Percentiles rank a stretch among this genome's conserved stretches.
phyloP scores from a whole-genome alignment of 2,888 invertebrate genomes.

The Carabus problematicus region DNA sequence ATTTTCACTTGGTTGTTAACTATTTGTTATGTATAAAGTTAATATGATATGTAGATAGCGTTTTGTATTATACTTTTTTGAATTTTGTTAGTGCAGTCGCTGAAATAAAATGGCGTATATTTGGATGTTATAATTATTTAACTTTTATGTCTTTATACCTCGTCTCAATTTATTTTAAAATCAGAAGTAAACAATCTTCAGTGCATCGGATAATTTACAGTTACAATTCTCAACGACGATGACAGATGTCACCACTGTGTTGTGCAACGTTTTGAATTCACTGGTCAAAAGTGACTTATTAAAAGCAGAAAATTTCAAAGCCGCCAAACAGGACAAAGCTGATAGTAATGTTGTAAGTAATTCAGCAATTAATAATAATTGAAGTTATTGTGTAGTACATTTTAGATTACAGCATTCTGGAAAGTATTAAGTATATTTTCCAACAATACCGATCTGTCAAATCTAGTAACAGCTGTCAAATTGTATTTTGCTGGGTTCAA shows the following conservation, averaged over 20 bases:
- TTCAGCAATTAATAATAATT: slow-evolving; percentile 12
- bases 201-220: too few relatives aligned
- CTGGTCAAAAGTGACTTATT: slow-evolving; percentile 49
- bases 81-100: slow-evolving; percentile 58
- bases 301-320: slow-evolving; percentile 55
- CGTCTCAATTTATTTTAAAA: not conserved
- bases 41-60: slow-evolving; percentile 56
- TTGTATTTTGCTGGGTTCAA: slow-evolving; percentile 53
- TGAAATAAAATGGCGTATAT: slow-evolving; percentile 63
- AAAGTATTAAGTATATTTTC: slow-evolving; percentile 49
- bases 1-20: slow-evolving; percentile 46
- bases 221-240: too few relatives aligned
- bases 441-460: slow-evolving; percentile 45
- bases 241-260: slow-evolving; percentile 53
- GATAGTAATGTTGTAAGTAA: slow-evolving; percentile 53
- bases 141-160: slow-evolving; percentile 35
- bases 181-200: not conserved
- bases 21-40: slow-evolving; percentile 59
- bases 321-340: slow-evolving; percentile 54
- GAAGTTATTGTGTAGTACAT: slow-evolving; percentile 22
- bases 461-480: slow-evolving; percentile 52
- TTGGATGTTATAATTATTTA: slow-evolving; percentile 56
- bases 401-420: slow-evolving; percentile 51
- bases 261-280: slow-evolving; percentile 55
- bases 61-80: slow-evolving; percentile 61